Percentiles rank a stretch among this genome's conserved stretches.
phyloP scores from a whole-genome alignment of 1,140 invertebrate species.

The Neodiprion lecontei region DNA sequence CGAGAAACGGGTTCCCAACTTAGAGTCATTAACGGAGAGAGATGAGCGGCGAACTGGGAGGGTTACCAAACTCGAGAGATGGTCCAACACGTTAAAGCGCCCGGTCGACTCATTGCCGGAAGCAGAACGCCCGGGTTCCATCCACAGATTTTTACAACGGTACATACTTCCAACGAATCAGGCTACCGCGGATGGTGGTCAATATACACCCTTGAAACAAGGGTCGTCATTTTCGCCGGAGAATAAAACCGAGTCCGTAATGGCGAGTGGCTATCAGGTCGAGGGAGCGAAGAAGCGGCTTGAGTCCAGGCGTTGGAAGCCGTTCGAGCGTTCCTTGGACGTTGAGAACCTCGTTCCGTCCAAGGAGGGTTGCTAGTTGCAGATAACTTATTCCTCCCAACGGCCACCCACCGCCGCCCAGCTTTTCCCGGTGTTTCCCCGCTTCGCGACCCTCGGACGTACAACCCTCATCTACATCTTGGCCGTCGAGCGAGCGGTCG shows the following conservation, averaged over 20 bases:
- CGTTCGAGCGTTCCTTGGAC: slow-evolving; percentile 32
- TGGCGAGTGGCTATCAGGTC: too few species aligned
- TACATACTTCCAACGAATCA: too few species aligned
- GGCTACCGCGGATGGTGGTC: too few species aligned
- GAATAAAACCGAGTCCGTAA: not conserved
- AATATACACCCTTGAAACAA: not conserved
- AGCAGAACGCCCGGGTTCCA: too few species aligned
- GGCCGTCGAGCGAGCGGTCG: slow-evolving; percentile 31
- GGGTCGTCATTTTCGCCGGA: not conserved
- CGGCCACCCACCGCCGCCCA: slow-evolving; percentile 20
- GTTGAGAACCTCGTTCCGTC: not conserved
- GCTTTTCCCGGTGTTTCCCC: slow-evolving; percentile 19
- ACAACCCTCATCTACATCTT: slow-evolving; percentile 42
- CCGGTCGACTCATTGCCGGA: too few species aligned
- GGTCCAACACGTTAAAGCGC: too few species aligned
- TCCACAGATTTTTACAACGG: too few species aligned
- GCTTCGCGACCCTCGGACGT: slow-evolving; percentile 28
- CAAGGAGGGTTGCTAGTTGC: slow-evolving; percentile 38
- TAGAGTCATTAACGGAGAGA: not conserved
- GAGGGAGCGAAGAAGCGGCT: too few species aligned
- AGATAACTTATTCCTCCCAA: slow-evolving; percentile 58
- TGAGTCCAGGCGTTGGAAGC: too few species aligned
- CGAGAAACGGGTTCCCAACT: slow-evolving; percentile 55
- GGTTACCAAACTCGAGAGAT: too few species aligned
- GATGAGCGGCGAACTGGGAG: too few species aligned